Evolutionary conservation across 2,888 invertebrate species (phyloP).

Genomic region (Thecocarcelia acutangulata): DNA sequence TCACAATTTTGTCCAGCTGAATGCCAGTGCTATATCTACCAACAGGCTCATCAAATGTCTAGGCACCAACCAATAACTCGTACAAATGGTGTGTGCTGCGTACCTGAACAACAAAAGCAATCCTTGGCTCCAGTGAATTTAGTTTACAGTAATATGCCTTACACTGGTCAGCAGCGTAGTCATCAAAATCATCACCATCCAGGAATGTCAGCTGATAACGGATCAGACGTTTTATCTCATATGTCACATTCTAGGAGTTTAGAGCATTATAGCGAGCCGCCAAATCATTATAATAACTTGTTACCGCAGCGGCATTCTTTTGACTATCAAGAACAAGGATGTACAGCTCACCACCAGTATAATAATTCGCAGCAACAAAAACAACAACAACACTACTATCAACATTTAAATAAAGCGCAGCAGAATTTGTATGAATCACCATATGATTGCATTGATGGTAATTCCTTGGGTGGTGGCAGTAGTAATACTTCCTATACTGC

Average conservation of each 20-base stretch:
- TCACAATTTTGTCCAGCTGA: conserved; percentile 26
- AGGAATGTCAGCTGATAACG: conserved; percentile 52
- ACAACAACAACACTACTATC: conserved; percentile 70
- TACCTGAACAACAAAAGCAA: conserved; percentile 29
- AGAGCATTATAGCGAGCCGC: conserved; percentile 80
- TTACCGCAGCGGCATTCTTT: conserved; percentile 81
- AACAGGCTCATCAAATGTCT: conserved; percentile 16
- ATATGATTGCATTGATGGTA: conserved; percentile 79
- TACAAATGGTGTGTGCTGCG: conserved; percentile 43
- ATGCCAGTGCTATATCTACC: conserved; percentile 47
- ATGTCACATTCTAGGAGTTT: conserved; percentile 81
- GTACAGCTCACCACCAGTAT: conserved; percentile 70
- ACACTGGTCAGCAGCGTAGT: conserved; percentile 67
- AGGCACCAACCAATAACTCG: conserved; percentile 27
- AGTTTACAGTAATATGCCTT: conserved; percentile 68
- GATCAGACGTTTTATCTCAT: conserved; percentile 65
- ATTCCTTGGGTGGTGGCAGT: conserved; percentile 74
- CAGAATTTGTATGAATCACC: conserved; percentile 78
- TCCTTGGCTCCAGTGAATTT: conserved; percentile 68
- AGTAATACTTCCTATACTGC: conserved; percentile 76
- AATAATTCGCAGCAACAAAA: conserved; percentile 38
- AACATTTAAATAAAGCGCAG: conserved; percentile 52
- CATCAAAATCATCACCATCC: conserved; percentile 66
- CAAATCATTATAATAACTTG: conserved; percentile 48
- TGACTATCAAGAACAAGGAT: conserved; percentile 79